Evolutionary conservation across 2,888 invertebrate genomes (phyloP), one percentile per base, ranked within the genome.

Genomic region (Drosophila affinis): DNA sequence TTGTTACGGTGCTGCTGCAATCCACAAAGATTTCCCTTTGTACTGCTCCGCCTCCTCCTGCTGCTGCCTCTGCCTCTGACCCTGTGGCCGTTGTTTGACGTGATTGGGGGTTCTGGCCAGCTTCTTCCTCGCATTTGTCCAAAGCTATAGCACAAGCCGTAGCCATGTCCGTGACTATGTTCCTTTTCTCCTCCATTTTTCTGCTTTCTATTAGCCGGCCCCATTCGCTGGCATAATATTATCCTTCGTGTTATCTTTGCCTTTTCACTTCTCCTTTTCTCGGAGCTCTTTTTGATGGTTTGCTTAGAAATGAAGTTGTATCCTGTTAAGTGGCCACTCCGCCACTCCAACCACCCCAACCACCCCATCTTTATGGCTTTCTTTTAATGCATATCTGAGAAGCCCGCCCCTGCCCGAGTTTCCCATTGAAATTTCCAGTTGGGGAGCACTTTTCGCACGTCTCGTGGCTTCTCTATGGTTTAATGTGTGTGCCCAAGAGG

Each of bases 321-420:
- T 78, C 79, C 77, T 72, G 76, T 81, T 79, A 86, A 86, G 83
- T 83, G 81, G 86, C 71, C 74, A 58, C 61, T 71, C 57, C 54
- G 53, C 53, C 75, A 56, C 53, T 47, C 65, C 65, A 65, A 58
- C 76, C 60, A 77, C 74, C 71, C 34, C n/a, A n/a, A 14, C 32
- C 2, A 14, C 10, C 9, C 27, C 27, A 27, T 39, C 14, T 7
- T 69, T 69, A 74, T 48, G 79, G 67, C 72, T 85, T 82, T 85
- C 78, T 85, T 82, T 82, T 85, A 85, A 82, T 85, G 83, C 83
- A 85, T 82, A 83, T 78, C 82, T 78, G 79, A 85, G 82, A 76
- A 73, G 82, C 80, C 71, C 12, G 72, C 71, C 85, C 80, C 76
- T 24, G 72, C 73, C 72, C 78, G 29, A 34, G 12, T 12, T 34